Evolutionary conservation across 2,888 invertebrate genomes (phyloP).

Genomic region (Protonemura montana): DNA sequence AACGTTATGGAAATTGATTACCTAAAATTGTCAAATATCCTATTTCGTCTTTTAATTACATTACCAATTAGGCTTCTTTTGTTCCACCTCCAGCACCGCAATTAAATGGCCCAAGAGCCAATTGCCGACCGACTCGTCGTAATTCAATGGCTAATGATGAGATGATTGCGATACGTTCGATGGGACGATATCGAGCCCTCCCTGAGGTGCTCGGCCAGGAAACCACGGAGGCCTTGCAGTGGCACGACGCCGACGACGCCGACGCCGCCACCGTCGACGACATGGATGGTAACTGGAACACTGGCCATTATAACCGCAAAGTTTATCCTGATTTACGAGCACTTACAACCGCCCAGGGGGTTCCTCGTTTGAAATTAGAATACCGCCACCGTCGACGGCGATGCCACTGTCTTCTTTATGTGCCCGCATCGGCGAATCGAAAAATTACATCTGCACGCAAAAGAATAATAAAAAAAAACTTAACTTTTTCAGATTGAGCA

Average conservation of each 20-base stretch:
- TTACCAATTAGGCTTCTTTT: neutral
- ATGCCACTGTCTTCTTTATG: neutral
- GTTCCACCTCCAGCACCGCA: neutral
- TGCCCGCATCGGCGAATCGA: slow-evolving; percentile 7
- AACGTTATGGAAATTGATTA: neutral
- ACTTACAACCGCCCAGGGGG: slow-evolving; percentile 37
- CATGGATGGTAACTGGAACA: slow-evolving; percentile 26
- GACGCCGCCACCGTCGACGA: neutral
- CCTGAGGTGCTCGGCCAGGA: neutral
- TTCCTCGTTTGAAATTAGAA: slow-evolving; percentile 37
- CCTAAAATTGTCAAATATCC: neutral
- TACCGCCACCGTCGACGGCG: neutral
- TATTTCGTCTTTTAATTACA: neutral
- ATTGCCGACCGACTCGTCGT: neutral
- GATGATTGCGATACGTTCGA: neutral
- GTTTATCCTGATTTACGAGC: slow-evolving; percentile 38
- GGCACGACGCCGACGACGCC: neutral
- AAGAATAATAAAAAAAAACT: neutral
- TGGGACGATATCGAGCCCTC: neutral
- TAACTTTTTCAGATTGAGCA: too few relatives aligned
- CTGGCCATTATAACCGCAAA: slow-evolving; percentile 36
- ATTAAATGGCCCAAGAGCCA: neutral
- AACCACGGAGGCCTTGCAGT: too few relatives aligned
- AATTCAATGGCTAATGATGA: neutral
- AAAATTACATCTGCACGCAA: neutral